Evolutionary conservation across 2,888 invertebrate genomes (phyloP).

Genomic region (Drosophila buzzatii): DNA sequence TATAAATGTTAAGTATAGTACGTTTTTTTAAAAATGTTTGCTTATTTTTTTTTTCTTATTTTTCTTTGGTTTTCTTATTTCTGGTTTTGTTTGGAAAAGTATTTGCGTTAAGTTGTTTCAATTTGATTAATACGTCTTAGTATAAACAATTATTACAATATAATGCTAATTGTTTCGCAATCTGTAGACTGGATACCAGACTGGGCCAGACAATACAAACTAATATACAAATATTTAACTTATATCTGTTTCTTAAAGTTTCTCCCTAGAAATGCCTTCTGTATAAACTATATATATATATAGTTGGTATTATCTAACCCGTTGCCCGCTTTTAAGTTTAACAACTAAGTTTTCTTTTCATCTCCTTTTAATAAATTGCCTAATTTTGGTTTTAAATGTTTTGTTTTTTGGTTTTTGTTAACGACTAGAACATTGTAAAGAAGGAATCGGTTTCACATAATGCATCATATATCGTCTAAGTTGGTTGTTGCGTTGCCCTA

Average conservation of each 20-base stretch:
- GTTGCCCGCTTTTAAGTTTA: slow-evolving; percentile 38
- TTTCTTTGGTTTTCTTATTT: slow-evolving; percentile 16
- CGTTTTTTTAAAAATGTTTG: slow-evolving; percentile 79
- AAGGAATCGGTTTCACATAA: slow-evolving; percentile 76
- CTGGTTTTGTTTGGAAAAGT: slow-evolving; percentile 67
- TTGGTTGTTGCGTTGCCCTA: slow-evolving; percentile 22
- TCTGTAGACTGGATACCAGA: slow-evolving; percentile 14
- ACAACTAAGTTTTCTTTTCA: slow-evolving; percentile 57
- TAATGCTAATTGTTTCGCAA: slow-evolving; percentile 66
- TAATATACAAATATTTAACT: slow-evolving; percentile 40
- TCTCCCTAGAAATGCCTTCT: slow-evolving; percentile 51
- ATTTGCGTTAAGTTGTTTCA: slow-evolving; percentile 58
- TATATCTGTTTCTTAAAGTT: slow-evolving; percentile 27
- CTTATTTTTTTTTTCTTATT: slow-evolving; percentile 23
- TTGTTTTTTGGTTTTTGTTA: slow-evolving; percentile 70
- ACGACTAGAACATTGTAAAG: slow-evolving; percentile 78
- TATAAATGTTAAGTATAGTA: slow-evolving; percentile 74
- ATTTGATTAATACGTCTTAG: slow-evolving; percentile 78
- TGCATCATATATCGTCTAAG: slow-evolving; percentile 61
- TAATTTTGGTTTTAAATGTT: slow-evolving; percentile 33
- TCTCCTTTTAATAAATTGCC: slow-evolving; percentile 50
- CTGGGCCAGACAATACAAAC: slow-evolving; percentile 15
- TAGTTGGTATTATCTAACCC: slow-evolving; percentile 33
- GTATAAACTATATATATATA: slow-evolving; percentile 20
- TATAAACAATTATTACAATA: slow-evolving; percentile 70